phyloP scores from a whole-genome alignment of 2,113 vertebrate species.

The Tupaia tana region DNA sequence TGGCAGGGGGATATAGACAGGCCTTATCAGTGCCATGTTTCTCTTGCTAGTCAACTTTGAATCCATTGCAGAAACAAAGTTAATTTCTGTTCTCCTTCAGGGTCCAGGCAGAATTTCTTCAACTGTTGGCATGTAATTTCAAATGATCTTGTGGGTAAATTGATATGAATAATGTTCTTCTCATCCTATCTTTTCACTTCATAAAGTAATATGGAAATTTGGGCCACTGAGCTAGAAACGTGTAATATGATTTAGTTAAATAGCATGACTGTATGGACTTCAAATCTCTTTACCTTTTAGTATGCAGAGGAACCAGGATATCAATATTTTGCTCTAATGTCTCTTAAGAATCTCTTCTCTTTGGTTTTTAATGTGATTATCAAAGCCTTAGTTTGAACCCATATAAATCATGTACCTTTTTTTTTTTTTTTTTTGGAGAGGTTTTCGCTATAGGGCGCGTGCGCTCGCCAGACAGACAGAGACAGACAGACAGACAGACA shows the following conservation, averaged over 20 bases:
- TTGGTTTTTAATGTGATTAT: constrained; percentile 34
- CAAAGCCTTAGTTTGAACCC: constrained; percentile 21
- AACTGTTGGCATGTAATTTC: background rate
- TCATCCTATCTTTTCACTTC: background rate
- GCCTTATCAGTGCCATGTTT: background rate
- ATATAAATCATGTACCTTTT: background rate
- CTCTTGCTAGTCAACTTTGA: background rate
- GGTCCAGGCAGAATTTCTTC: background rate
- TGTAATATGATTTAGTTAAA: constrained; percentile 24
- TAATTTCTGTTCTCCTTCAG: background rate
- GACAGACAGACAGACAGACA: too few relatives aligned
- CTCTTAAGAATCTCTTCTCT: background rate
- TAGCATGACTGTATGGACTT: background rate
- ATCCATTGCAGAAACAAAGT: background rate
- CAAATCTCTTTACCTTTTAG: background rate
- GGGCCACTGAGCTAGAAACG: background rate
- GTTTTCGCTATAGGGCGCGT: too few relatives aligned
- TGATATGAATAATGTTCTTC: background rate
- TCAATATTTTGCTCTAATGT: background rate
- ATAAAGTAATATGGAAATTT: constrained; percentile 16
- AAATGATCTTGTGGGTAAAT: constrained; percentile 4
- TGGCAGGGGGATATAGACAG: background rate
- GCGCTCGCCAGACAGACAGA: too few relatives aligned
- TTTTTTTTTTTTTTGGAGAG: too few relatives aligned
- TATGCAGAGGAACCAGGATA: background rate